Conservation (phyloP, 2,797 vertebrate species). For the Sebastiscus tertius region DNA sequence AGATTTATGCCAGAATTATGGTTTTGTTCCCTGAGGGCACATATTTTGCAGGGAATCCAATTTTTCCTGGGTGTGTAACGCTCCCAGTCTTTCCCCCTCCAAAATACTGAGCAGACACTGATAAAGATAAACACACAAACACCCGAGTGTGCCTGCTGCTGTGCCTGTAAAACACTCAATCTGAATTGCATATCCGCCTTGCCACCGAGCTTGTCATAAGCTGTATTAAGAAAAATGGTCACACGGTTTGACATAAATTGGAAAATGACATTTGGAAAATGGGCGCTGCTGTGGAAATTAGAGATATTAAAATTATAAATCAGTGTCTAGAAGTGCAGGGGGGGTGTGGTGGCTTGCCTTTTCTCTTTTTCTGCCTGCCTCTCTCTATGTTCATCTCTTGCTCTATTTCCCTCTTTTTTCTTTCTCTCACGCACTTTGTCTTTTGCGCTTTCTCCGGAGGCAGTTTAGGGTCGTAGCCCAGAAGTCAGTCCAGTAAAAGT, state of each 20-base stretch:
- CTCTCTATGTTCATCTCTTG: slow-evolving; percentile 39
- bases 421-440: slow-evolving; percentile 46
- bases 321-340: slow-evolving; percentile 85
- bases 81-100: slow-evolving; percentile 55
- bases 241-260: slow-evolving; percentile 92
- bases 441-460: slow-evolving; percentile 50
- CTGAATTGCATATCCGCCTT: slow-evolving; percentile 89
- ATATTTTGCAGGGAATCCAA: slow-evolving; percentile 73
- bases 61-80: slow-evolving; percentile 61
- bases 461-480: slow-evolving; percentile 38
- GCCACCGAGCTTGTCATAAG: slow-evolving; percentile 89
- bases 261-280: slow-evolving; percentile 93
- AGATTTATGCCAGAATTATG: slow-evolving; percentile 82
- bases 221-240: slow-evolving; percentile 93
- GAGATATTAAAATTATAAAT: slow-evolving; percentile 97
- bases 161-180: slow-evolving; percentile 84
- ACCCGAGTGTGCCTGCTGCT: slow-evolving; percentile 73
- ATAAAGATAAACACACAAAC: slow-evolving; percentile 86
- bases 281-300: slow-evolving; percentile 89
- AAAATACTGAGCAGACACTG: slow-evolving; percentile 76
- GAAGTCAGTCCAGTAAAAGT: slow-evolving; percentile 60
- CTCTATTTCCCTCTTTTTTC: slow-evolving; percentile 39
- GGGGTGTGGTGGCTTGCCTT: slow-evolving; percentile 58
- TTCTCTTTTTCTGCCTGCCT: slow-evolving; percentile 37
- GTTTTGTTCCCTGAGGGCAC: slow-evolving; percentile 76